Percentiles rank a stretch among this genome's conserved stretches.
These are phyloP conservation scores for Tragelaphus buxtoni DNA, from an alignment of 2,113 vertebrate species.

Conservation along the genomic window DNA sequence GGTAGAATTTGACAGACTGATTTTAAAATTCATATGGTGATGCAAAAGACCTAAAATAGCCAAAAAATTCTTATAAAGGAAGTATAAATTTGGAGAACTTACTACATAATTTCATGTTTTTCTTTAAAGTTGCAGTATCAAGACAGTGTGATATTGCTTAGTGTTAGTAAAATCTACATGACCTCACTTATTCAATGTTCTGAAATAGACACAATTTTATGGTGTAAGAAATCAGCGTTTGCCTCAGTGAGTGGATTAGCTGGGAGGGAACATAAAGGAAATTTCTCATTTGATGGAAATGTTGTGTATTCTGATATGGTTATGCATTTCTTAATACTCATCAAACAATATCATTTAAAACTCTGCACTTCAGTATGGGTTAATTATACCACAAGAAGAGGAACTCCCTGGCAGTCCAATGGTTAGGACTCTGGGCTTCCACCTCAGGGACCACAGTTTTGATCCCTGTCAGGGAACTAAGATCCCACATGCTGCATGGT, in stretches of 20 bases:
- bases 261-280: not conserved
- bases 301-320: not conserved
- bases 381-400: not conserved
- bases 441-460: no score
- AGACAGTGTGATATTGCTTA: not conserved
- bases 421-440: no score
- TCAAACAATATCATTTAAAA: not conserved
- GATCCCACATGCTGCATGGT: no score
- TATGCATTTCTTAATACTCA: not conserved
- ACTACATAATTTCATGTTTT: not conserved
- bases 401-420: no score
- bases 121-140: not conserved
- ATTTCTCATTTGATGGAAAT: not conserved
- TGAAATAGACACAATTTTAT: not conserved
- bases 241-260: not conserved
- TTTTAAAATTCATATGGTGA: not conserved
- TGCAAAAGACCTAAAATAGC: not conserved
- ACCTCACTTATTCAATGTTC: not conserved
- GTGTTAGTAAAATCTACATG: not conserved
- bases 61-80: not conserved
- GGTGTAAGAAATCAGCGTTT: not conserved
- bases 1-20: not conserved
- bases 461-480: no score
- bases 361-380: not conserved
- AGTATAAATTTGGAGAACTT: not conserved